phyloP scores from a whole-genome alignment of 2,888 invertebrate species.

The Brenthis hecate region DNA sequence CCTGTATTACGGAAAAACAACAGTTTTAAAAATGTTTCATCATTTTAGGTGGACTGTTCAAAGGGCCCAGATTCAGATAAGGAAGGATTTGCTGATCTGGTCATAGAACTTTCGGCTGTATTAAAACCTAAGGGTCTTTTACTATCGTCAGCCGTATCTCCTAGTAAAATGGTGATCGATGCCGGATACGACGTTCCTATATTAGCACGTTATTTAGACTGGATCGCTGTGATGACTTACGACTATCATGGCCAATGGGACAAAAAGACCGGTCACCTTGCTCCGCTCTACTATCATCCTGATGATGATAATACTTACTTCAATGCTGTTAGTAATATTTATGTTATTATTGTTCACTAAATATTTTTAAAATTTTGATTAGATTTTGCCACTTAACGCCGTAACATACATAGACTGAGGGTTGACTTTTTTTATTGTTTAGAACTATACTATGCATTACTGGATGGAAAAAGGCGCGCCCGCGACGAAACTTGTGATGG shows the following conservation, averaged over 20 bases:
- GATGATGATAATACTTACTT: conserved; percentile 91
- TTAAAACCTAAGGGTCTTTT: conserved; percentile 86
- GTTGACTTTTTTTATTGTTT: conserved; percentile 40
- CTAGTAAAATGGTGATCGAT: conserved; percentile 93
- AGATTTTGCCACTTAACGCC: neutral
- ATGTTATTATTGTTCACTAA: neutral
- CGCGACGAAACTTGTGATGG: conserved; percentile 91
- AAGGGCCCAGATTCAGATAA: conserved; percentile 93
- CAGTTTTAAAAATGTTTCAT: neutral
- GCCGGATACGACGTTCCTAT: conserved; percentile 91
- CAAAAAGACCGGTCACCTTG: conserved; percentile 94
- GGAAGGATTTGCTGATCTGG: conserved; percentile 87
- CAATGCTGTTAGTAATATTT: conserved; percentile 85
- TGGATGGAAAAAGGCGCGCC: conserved; percentile 94
- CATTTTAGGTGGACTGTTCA: conserved; percentile 88
- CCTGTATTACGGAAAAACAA: too few species aligned
- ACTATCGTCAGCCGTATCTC: conserved; percentile 92
- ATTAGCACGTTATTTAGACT: conserved; percentile 89
- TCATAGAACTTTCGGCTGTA: conserved; percentile 86
- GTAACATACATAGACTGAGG: neutral
- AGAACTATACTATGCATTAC: conserved; percentile 94
- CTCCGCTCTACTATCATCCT: conserved; percentile 91
- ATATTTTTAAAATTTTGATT: neutral
- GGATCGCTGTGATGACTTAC: conserved; percentile 96
- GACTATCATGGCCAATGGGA: conserved; percentile 97